Conservation (phyloP, 1,140 invertebrate species). For the Adoxophyes honmai region DNA sequence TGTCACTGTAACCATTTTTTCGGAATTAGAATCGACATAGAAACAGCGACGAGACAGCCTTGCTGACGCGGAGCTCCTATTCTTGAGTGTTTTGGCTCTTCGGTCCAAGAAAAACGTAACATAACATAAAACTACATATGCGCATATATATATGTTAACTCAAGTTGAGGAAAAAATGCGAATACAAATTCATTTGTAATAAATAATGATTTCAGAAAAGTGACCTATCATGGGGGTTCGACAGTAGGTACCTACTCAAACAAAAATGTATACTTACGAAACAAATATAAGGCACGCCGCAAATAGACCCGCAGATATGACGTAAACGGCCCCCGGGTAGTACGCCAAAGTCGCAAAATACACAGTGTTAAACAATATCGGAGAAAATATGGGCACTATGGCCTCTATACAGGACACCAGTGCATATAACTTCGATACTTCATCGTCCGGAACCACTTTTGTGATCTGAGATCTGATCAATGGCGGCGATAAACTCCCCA, state of each 20-base stretch:
- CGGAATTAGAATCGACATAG: no score
- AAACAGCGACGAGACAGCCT: no score
- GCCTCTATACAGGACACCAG: conserved; percentile 10
- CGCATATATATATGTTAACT: no score
- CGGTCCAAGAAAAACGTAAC: no score
- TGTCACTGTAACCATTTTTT: no score
- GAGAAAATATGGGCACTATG: neutral
- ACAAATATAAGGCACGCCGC: conserved; percentile 8
- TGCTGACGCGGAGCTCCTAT: no score
- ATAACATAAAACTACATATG: no score
- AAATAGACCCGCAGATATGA: conserved; percentile 1
- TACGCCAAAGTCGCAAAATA: neutral
- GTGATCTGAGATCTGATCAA: conserved; percentile 11
- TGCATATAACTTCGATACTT: conserved; percentile 9
- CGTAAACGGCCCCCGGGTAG: conserved; percentile 8
- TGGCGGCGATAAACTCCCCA: neutral
- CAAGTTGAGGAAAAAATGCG: no score
- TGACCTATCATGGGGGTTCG: no score
- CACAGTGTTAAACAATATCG: conserved; percentile 1
- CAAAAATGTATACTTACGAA: conserved; percentile 11
- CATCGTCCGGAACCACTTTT: conserved; percentile 1
- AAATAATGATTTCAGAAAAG: no score
- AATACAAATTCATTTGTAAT: no score
- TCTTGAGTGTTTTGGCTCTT: no score
- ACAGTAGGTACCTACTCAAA: neutral